Percentiles rank a stretch among this genome's conserved stretches.
These are phyloP conservation scores for Epsilonema sp. DNA, from an alignment of 2,888 invertebrate species.

Conservation along the genomic window DNA sequence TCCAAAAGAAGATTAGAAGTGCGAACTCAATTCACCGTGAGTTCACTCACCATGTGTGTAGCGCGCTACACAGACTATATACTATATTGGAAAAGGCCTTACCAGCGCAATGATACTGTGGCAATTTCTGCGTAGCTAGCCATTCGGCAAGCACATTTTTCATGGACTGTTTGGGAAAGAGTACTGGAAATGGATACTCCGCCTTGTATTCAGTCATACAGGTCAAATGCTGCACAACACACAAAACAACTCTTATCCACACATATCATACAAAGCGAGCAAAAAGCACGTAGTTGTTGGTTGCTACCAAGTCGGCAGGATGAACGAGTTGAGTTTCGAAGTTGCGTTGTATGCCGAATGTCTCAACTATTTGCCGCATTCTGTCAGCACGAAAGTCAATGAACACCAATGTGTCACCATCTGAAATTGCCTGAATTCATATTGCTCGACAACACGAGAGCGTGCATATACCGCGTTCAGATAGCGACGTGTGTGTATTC, in stretches of 20 bases:
- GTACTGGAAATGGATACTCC: conserved; percentile 30
- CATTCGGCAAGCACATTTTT: conserved; percentile 35
- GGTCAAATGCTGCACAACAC: conserved; percentile 16
- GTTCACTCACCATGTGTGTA: no score
- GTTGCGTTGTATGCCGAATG: conserved; percentile 22
- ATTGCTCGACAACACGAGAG: no score
- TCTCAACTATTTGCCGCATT: conserved; percentile 33
- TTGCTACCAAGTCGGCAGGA: conserved; percentile 19
- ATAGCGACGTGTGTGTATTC: no score
- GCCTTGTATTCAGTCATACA: conserved; percentile 35
- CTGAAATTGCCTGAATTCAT: no score
- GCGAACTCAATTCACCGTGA: no score
- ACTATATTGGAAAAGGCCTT: no score
- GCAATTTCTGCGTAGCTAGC: conserved; percentile 25
- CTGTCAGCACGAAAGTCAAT: conserved; percentile 34
- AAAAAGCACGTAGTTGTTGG: no score
- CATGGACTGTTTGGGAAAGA: conserved; percentile 32
- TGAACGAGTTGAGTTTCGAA: conserved; percentile 21
- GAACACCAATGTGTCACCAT: conserved; percentile 33
- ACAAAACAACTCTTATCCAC: no score
- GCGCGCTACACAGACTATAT: no score
- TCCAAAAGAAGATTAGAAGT: no score
- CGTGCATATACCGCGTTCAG: no score
- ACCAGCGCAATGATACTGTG: conserved; percentile 34
- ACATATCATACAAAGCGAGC: no score